Conservation (phyloP, 2,888 invertebrate genomes). For the Dryobotodes eremita region DNA sequence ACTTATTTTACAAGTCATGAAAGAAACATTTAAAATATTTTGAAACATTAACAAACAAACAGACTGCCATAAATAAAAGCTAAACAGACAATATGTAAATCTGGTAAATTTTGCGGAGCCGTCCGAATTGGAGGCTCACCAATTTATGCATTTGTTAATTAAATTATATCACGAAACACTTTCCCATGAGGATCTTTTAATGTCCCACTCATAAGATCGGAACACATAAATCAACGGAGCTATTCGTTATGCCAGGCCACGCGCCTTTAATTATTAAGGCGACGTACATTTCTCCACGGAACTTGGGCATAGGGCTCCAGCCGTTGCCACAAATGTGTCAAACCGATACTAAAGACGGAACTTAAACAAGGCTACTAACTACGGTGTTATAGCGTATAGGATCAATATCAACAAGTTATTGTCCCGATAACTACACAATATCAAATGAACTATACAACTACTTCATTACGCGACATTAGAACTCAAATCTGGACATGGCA, state of each 20-base stretch:
- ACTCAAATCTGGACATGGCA: constrained; percentile 22
- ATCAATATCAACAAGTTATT: constrained; percentile 57
- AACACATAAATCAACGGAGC: constrained; percentile 83
- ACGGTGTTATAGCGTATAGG: constrained; percentile 13
- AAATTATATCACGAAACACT: constrained; percentile 79
- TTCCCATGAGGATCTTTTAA: constrained; percentile 83
- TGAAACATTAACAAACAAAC: constrained; percentile 51
- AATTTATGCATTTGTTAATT: constrained; percentile 82
- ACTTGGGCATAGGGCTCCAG: constrained; percentile 45
- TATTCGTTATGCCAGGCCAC: constrained; percentile 84
- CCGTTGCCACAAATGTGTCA: constrained; percentile 52
- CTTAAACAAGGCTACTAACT: constrained; percentile 43
- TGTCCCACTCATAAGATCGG: constrained; percentile 83
- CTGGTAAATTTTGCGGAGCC: constrained; percentile 52
- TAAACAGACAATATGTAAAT: constrained; percentile 66
- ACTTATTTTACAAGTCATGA: constrained; percentile 38
- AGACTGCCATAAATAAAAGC: constrained; percentile 54
- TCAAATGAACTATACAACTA: constrained; percentile 6
- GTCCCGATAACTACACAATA: constrained; percentile 27
- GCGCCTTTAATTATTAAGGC: constrained; percentile 70
- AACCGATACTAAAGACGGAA: constrained; percentile 54
- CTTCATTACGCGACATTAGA: constrained; percentile 23
- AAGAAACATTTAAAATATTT: constrained; percentile 47
- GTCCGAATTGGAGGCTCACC: constrained; percentile 67
- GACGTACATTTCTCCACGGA: constrained; percentile 53